Conservation (phyloP, 1,140 invertebrate genomes). For the Saccostrea echinata region DNA sequence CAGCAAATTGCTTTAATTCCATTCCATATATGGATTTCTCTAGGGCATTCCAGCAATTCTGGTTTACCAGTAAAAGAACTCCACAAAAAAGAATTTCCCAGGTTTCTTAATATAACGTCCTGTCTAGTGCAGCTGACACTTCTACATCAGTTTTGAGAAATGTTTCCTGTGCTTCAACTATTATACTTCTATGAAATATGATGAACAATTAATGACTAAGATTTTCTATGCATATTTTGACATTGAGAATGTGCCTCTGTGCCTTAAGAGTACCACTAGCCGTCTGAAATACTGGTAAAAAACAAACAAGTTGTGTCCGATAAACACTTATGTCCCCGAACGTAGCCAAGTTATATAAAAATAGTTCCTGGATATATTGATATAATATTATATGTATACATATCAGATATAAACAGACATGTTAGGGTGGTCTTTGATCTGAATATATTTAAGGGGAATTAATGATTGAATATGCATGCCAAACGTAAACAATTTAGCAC, state of each 20-base stretch:
- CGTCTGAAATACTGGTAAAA: not conserved
- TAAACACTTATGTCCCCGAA: too few relatives aligned
- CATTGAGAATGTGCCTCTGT: not conserved
- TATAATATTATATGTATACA: too few relatives aligned
- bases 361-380: too few relatives aligned
- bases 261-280: not conserved
- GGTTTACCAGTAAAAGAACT: constrained; percentile 6
- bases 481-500: too few relatives aligned
- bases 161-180: not conserved
- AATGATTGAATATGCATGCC: too few relatives aligned
- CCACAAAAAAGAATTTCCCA: not conserved
- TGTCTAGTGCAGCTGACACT: not conserved
- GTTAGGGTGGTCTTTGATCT: too few relatives aligned
- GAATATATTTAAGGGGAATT: too few relatives aligned
- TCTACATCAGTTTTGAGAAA: constrained; percentile 8
- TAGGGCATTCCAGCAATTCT: not conserved
- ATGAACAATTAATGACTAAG: not conserved
- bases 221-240: not conserved
- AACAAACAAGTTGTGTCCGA: too few relatives aligned
- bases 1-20: not conserved
- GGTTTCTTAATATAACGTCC: not conserved
- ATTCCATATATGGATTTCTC: constrained; percentile 7
- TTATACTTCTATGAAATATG: not conserved
- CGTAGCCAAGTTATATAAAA: too few relatives aligned
- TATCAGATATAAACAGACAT: too few relatives aligned